These are phyloP conservation scores for Sparus aurata DNA, from an alignment of 2,797 vertebrate genomes.

Conservation along the genomic window DNA sequence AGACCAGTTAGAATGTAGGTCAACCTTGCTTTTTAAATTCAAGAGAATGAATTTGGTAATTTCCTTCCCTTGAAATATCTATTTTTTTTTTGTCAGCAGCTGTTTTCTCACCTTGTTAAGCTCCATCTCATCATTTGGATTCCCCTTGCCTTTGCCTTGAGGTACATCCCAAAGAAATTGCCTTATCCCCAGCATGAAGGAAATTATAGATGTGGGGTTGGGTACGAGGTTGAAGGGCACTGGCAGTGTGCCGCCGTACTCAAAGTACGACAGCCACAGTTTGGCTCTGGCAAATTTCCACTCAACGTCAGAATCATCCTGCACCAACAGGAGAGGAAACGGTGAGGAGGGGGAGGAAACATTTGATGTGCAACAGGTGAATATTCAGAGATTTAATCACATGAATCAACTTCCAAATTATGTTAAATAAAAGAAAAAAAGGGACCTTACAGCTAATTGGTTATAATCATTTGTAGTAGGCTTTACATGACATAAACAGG, in stretches of 20 bases:
- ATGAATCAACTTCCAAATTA: no score
- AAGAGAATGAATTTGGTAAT: not conserved
- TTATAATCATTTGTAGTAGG: not conserved
- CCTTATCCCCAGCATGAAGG: slow-evolving; percentile 65
- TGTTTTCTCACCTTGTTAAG: slow-evolving; percentile 72
- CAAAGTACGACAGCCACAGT: slow-evolving; percentile 97
- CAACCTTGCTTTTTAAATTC: not conserved
- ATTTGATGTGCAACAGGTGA: not conserved
- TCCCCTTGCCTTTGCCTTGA: slow-evolving; percentile 47
- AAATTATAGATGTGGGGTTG: slow-evolving; percentile 89
- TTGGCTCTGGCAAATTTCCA: slow-evolving; percentile 98
- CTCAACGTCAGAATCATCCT: slow-evolving; percentile 97
- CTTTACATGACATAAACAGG: not conserved
- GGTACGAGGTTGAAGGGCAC: slow-evolving; percentile 97
- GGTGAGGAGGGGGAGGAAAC: not conserved
- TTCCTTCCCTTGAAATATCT: not conserved
- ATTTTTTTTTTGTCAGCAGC: not conserved
- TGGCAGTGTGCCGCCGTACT: slow-evolving; percentile 92
- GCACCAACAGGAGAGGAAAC: slow-evolving; percentile 31
- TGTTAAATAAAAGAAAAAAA: not conserved
- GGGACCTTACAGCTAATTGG: not conserved
- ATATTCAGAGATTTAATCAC: not conserved
- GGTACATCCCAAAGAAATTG: slow-evolving; percentile 48
- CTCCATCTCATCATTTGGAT: slow-evolving; percentile 68
- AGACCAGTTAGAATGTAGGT: not conserved